Evolutionary conservation across 2,888 invertebrate species (phyloP).

Genomic region (Conomelus anceps): DNA sequence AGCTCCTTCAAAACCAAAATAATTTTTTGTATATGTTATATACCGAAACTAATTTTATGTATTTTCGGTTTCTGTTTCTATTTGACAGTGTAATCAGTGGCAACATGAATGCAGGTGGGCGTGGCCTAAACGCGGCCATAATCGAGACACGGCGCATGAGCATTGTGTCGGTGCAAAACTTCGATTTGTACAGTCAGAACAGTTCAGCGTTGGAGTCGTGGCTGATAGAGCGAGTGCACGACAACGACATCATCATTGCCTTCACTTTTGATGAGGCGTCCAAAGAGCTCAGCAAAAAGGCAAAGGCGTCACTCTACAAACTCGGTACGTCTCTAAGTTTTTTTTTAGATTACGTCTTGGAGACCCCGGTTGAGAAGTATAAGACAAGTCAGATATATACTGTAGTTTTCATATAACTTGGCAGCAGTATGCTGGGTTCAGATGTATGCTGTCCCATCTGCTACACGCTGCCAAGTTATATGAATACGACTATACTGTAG

Average conservation of each 20-base stretch:
- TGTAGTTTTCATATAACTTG: not conserved
- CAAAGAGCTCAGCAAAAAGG: conserved; percentile 46
- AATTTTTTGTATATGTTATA: conserved; percentile 35
- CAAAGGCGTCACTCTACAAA: conserved; percentile 45
- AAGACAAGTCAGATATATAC: not conserved
- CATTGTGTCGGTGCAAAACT: conserved; percentile 44
- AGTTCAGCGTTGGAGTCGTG: conserved; percentile 39
- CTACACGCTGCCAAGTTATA: too few relatives aligned
- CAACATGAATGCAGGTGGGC: conserved; percentile 45
- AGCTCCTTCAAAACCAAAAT: too few relatives aligned
- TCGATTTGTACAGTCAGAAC: conserved; percentile 47
- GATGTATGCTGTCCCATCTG: too few relatives aligned
- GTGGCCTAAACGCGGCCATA: conserved; percentile 49
- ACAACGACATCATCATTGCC: conserved; percentile 47
- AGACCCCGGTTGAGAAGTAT: not conserved
- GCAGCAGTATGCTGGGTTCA: too few relatives aligned
- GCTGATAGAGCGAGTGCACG: conserved; percentile 36
- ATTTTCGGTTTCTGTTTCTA: too few relatives aligned
- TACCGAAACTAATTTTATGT: conserved; percentile 5
- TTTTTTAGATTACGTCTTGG: not conserved
- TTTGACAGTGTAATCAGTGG: conserved; percentile 38
- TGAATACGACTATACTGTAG: too few relatives aligned
- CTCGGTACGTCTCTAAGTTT: conserved; percentile 39
- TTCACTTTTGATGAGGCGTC: conserved; percentile 51
- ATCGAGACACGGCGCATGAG: conserved; percentile 43